phyloP scores from a whole-genome alignment of 2,113 vertebrate genomes.

The Lepus timidus region DNA sequence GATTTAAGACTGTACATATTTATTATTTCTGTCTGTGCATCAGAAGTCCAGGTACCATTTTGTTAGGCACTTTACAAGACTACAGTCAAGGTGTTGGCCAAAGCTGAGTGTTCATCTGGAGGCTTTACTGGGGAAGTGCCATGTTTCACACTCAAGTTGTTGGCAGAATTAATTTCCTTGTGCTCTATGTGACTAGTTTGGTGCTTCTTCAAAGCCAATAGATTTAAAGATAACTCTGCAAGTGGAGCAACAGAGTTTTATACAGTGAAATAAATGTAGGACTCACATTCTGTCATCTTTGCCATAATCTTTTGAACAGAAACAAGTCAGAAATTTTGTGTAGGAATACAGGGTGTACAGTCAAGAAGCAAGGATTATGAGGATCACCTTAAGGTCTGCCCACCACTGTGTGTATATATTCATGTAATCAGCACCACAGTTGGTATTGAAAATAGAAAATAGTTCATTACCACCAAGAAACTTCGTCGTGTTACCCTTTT shows the following conservation, averaged over 20 bases:
- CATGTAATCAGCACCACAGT: neutral
- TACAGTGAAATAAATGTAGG: neutral
- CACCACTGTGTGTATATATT: neutral
- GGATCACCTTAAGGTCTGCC: neutral
- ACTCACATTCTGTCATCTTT: neutral
- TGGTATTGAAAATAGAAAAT: neutral
- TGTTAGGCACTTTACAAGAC: neutral
- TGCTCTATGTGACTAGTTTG: neutral
- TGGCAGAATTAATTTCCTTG: neutral
- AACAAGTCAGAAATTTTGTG: neutral
- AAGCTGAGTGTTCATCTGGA: neutral
- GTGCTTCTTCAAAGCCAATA: neutral
- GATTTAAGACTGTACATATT: too few relatives aligned
- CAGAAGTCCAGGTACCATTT: too few relatives aligned
- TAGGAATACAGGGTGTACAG: neutral
- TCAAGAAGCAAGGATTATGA: neutral
- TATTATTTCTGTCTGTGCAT: too few relatives aligned
- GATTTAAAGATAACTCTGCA: neutral
- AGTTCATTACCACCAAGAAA: neutral
- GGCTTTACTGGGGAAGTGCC: too few relatives aligned
- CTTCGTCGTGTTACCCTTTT: neutral
- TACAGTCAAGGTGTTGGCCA: too few relatives aligned
- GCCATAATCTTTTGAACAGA: neutral
- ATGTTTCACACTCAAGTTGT: too few relatives aligned
- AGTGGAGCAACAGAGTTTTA: neutral